phyloP scores from a whole-genome alignment of 2,888 invertebrate genomes.

The Eurytoma adleriae region DNA sequence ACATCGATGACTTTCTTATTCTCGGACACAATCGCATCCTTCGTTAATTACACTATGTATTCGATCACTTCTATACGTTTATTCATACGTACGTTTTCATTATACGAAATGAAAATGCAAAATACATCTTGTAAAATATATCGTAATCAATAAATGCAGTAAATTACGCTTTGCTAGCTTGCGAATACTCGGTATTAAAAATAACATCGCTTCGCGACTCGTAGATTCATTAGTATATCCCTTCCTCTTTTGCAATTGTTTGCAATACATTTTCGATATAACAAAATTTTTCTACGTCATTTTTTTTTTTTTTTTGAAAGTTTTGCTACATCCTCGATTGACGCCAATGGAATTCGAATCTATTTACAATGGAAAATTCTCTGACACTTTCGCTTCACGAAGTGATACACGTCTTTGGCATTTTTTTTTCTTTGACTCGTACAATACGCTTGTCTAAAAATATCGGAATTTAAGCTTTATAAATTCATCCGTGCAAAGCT shows the following conservation, averaged over 20 bases:
- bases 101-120: slow-evolving; percentile 21
- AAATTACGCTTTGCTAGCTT: slow-evolving; percentile 16
- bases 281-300: neutral
- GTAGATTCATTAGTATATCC: slow-evolving; percentile 16
- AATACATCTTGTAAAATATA: slow-evolving; percentile 30
- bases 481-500: slow-evolving; percentile 18
- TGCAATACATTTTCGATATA: no score
- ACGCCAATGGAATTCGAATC: neutral
- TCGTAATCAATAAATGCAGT: slow-evolving; percentile 24
- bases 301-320: neutral
- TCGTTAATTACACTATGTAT: neutral
- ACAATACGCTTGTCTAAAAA: neutral
- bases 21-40: slow-evolving; percentile 19
- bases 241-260: neutral
- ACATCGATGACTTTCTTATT: slow-evolving; percentile 34
- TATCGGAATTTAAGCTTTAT: slow-evolving; percentile 25
- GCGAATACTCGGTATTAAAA: slow-evolving; percentile 50
- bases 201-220: slow-evolving; percentile 51
- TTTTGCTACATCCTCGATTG: neutral
- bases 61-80: neutral
- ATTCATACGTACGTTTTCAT: slow-evolving; percentile 11
- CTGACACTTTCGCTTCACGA: no score
- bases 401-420: no score
- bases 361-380: slow-evolving; percentile 32
- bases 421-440: neutral